Base-by-base conservation (phyloP, 2,113 vertebrate genomes). In the Xiphias gladius region DNA sequence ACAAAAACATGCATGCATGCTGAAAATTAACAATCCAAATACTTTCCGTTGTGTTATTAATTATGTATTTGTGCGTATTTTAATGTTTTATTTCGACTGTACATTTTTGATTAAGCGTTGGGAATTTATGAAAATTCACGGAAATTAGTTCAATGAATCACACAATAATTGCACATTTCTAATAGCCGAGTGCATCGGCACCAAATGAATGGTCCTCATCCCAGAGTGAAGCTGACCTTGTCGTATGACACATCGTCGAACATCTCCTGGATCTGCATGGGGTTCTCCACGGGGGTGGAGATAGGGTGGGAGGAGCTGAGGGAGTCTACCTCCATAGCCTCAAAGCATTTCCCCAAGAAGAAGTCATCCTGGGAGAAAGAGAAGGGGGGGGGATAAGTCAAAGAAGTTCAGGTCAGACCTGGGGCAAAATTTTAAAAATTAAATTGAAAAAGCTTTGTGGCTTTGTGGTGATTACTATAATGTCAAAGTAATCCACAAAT, bases 171-270 rank as follows among this genome's bases (percentile, higher is more conserved):
- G 24, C 26, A 57, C 19, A n/a, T 55, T 14, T 66, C 19, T 4
- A 46, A 24, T 10, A 30, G 39, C 4, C 1, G 16, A 73, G 58
- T 32, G 46, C 30, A 61, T n/a, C 0, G 22, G 37, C 52, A 48
- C 12, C n/a, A 63, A 12, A 55, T 12, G 7, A 19, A 7, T 0
- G 22, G 4, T 14, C 24, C 20, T 62, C 39, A 26, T 28, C 9
- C 14, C 20, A 61, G 24, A 63, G 5, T 5, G 4, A 59, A 32
- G 8, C 75, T 52, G 16, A 98, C 97, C 97, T 99, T 98, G 9
- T 96, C 94, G 55, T 99, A 98, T 2, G 97, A 99, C 79, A 99
- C 96, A 0, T 96, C 86, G 73, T 99, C 97, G 79, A 99, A 99
- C 96, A 99, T 97, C 92, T 99, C 97, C 87, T 86, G 94, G 91